Evolutionary conservation across 2,113 vertebrate genomes (phyloP).

Genomic region (Ariopsis seemanni): DNA sequence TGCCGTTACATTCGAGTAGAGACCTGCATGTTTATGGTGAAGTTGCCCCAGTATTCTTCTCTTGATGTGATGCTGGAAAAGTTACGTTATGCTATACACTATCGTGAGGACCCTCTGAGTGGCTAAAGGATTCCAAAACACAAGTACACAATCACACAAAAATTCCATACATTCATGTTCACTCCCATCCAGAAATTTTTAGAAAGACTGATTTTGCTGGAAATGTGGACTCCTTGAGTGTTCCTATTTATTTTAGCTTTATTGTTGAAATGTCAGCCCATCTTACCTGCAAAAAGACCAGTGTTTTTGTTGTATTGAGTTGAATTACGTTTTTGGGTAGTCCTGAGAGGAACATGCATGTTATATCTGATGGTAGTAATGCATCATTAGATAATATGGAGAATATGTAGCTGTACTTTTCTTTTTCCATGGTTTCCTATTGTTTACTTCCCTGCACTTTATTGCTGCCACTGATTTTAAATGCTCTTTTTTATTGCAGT

Average conservation of each 20-base stretch:
- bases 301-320: conserved; percentile 44
- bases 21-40: conserved; percentile 99
- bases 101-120: conserved; percentile 96
- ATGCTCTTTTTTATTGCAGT: not conserved
- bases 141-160: not conserved
- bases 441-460: conserved; percentile 9
- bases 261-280: conserved; percentile 59
- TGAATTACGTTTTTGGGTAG: not conserved
- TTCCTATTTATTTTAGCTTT: conserved; percentile 27
- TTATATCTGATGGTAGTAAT: conserved; percentile 30
- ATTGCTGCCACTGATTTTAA: conserved; percentile 19
- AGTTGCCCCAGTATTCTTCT: conserved; percentile 95
- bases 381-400: conserved; percentile 39
- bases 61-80: conserved; percentile 96
- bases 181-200: not conserved
- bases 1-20: conserved; percentile 93
- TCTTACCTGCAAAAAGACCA: conserved; percentile 49
- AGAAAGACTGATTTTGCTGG: not conserved
- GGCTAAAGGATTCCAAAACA: conserved; percentile 74
- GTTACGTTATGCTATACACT: conserved; percentile 95
- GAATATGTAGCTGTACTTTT: conserved; percentile 8
- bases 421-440: conserved; percentile 21
- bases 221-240: not conserved
- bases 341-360: not conserved
- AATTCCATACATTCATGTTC: not conserved